These are phyloP conservation scores for Palythoa heliodiscus DNA, from an alignment of 92 coral and sea anemone genomes.

Conservation along the genomic window DNA sequence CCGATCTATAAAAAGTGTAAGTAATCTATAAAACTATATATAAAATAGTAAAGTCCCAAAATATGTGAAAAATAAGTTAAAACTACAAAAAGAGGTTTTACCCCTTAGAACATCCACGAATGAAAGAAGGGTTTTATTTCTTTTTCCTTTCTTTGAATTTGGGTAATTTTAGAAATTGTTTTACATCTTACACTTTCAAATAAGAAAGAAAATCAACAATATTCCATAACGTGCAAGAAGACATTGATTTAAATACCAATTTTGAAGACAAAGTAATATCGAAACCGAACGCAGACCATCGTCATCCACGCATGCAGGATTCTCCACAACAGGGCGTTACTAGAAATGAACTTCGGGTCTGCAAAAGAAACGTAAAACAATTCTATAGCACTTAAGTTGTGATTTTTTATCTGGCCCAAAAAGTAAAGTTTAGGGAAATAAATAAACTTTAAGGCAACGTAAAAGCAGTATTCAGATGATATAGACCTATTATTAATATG, in stretches of 20 bases:
- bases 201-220: neutral
- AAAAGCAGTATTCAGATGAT: too few species aligned
- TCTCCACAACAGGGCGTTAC: constrained; percentile 63
- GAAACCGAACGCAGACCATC: constrained; percentile 52
- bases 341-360: constrained; percentile 75
- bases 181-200: neutral
- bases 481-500: too few species aligned
- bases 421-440: neutral
- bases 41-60: too few species aligned
- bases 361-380: constrained; percentile 12
- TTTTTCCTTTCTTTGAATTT: too few species aligned
- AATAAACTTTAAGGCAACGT: neutral
- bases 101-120: too few species aligned
- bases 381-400: neutral
- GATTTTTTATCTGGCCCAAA: neutral
- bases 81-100: too few species aligned
- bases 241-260: constrained; percentile 50
- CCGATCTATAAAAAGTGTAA: too few species aligned
- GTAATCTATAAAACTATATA: too few species aligned
- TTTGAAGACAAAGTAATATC: constrained; percentile 85
- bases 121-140: too few species aligned
- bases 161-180: too few species aligned
- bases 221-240: neutral
- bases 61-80: too few species aligned
- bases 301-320: constrained; percentile 67